Evolutionary conservation across 1,140 invertebrate species (phyloP).

Genomic region (Propsilocerus akamusi): DNA sequence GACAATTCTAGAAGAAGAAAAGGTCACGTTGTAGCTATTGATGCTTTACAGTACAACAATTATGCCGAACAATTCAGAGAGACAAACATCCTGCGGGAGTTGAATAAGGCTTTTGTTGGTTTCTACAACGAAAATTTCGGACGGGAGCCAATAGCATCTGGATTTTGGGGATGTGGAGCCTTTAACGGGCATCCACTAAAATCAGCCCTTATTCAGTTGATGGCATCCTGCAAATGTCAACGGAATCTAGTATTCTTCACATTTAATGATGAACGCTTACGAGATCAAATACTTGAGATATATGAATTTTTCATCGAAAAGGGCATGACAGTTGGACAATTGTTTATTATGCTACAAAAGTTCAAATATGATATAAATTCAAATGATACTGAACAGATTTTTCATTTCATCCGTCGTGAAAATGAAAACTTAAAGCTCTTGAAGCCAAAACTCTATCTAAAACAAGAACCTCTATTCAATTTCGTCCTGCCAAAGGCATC

Average conservation of each 20-base stretch:
- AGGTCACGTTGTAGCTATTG: conserved; percentile 66
- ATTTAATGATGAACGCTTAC: conserved; percentile 54
- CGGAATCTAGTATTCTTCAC: conserved; percentile 70
- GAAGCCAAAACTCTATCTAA: no score
- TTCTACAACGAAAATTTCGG: conserved; percentile 25
- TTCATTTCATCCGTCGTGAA: no score
- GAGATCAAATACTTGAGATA: conserved; percentile 49
- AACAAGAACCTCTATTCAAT: no score
- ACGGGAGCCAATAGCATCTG: conserved; percentile 61
- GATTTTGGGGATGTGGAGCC: conserved; percentile 93
- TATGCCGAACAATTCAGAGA: conserved; percentile 30
- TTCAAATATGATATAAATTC: no score
- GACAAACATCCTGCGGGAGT: conserved; percentile 42
- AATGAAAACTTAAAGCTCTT: no score
- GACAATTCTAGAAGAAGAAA: conserved; percentile 49
- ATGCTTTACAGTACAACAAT: conserved; percentile 49
- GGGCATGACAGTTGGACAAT: conserved; percentile 37
- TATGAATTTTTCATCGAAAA: conserved; percentile 43
- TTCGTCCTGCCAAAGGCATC: no score
- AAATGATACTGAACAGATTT: no score
- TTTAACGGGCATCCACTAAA: conserved; percentile 66
- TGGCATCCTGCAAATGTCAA: conserved; percentile 44
- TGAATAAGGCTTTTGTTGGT: conserved; percentile 63
- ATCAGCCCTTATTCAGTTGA: conserved; percentile 71
- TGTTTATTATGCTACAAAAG: no score